These are phyloP conservation scores for Pyrrhura leucotis DNA, from an alignment of 2,797 vertebrate genomes.

Conservation along the genomic window DNA sequence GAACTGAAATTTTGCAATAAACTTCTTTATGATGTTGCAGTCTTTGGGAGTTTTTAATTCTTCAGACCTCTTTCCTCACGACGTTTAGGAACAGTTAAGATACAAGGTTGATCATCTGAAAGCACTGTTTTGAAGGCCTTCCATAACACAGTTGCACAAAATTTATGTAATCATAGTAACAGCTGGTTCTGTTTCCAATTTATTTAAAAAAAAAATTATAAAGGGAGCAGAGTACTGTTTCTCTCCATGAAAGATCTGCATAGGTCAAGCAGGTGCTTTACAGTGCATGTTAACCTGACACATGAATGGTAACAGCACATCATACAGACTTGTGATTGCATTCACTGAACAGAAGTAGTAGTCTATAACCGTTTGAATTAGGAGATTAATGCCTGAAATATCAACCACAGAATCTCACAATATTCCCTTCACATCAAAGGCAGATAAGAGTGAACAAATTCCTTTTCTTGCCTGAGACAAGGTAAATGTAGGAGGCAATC, in stretches of 20 bases:
- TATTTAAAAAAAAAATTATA: slow-evolving; percentile 7
- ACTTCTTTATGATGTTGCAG: not conserved
- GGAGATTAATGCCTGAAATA: not conserved
- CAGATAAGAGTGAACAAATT: not conserved
- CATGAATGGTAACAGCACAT: not conserved
- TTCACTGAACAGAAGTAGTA: not conserved
- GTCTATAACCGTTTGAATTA: not conserved
- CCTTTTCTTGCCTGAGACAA: not conserved
- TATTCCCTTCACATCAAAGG: not conserved
- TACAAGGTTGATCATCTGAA: not conserved
- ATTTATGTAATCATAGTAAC: not conserved
- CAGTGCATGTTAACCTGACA: not conserved
- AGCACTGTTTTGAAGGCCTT: not conserved
- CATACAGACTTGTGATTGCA: not conserved
- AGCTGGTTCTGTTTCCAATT: not conserved
- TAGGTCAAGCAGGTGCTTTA: not conserved
- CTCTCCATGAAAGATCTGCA: slow-evolving; percentile 16
- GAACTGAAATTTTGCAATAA: not conserved
- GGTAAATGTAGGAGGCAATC: not conserved
- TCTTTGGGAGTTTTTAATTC: not conserved
- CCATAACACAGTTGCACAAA: not conserved
- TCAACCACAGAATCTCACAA: not conserved
- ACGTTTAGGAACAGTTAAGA: not conserved
- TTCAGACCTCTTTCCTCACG: not conserved
- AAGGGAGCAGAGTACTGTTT: slow-evolving; percentile 15